Conservation (phyloP, 53 echinoderm and acorn worm species). For the Antedon mediterranea region DNA sequence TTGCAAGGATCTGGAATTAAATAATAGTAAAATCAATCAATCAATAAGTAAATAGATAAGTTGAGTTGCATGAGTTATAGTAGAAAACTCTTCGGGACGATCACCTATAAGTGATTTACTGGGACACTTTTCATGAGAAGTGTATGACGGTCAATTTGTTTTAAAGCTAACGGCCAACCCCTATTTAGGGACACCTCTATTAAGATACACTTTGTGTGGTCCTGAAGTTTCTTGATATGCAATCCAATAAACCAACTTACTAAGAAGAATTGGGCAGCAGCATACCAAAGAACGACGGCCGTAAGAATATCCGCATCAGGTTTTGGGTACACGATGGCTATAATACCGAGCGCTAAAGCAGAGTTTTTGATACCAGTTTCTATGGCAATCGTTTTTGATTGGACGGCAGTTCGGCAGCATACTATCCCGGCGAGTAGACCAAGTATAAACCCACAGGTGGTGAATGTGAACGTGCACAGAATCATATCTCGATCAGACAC, state of each 20-base stretch:
- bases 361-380: conserved; percentile 49
- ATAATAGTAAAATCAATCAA: too few species aligned
- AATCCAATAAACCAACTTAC: conserved; percentile 6
- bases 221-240: too few species aligned
- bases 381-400: conserved; percentile 38
- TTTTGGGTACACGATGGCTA: conserved; percentile 31
- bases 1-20: not conserved
- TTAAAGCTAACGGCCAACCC: too few species aligned
- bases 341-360: conserved; percentile 29
- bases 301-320: conserved; percentile 45
- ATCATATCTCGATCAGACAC: not conserved
- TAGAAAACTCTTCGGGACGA: too few species aligned
- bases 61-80: too few species aligned
- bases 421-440: conserved; percentile 18
- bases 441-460: conserved; percentile 19
- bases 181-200: too few species aligned
- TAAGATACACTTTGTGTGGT: too few species aligned
- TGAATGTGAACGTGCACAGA: not conserved
- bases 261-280: conserved; percentile 34
- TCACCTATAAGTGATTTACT: too few species aligned
- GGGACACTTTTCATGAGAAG: too few species aligned
- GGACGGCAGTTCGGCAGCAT: conserved; percentile 8
- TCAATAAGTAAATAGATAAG: too few species aligned
- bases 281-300: conserved; percentile 25
- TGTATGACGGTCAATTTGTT: too few species aligned